Base-by-base conservation (phyloP, 1,140 invertebrate genomes). In the Dendrolimus kikuchii region DNA sequence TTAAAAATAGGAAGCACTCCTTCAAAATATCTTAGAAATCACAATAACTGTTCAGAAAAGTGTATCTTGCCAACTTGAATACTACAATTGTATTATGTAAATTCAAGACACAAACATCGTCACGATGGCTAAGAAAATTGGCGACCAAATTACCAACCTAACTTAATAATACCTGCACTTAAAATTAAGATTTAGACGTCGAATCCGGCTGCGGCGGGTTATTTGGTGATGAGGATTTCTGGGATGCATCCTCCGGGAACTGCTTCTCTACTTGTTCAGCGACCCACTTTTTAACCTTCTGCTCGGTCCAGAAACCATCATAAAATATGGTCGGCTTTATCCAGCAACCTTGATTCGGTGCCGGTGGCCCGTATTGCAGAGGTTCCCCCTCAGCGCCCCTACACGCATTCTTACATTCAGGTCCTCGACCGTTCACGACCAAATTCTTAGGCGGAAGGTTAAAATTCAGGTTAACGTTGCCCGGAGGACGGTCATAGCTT, bases 261-360 rank as follows among this genome's bases (percentile, higher is more conserved):
- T 77, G 77, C 57, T 88, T 87, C 58, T 87, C 84, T 36, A 83
- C 81, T 55, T 87, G 86, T 63, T 87, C 86, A 4, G 86, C 78
- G 2, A 86, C 82, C 86, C 86, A 88, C 55, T 81, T 87, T 56
- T 87, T 87, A 5, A 88, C 86, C 58, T 88, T 87, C 66, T 87
- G 86, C 62, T 88, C 86, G 0, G 84, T 88, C 86, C 86, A 88
- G 64, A 88, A 88, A 0, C 86, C 86, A 41, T 88, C 85, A 57
- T 88, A 88, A 62, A 88, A 88, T 38, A 88, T 87, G 23, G 79
- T 81, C 5, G 86, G 86, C 53, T 88, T 88, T 49, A 88, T 86
- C 86, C 86, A 88, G 57, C 81, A 78, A 5, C 77, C 74, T 45
- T 80, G 79, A 47, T 64, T 59, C 53, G 71, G 66, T 6, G 56